Percentiles rank a stretch among this genome's conserved stretches.
Conservation (phyloP, 1,140 invertebrate species). For the Lutraria rhynchaena region DNA sequence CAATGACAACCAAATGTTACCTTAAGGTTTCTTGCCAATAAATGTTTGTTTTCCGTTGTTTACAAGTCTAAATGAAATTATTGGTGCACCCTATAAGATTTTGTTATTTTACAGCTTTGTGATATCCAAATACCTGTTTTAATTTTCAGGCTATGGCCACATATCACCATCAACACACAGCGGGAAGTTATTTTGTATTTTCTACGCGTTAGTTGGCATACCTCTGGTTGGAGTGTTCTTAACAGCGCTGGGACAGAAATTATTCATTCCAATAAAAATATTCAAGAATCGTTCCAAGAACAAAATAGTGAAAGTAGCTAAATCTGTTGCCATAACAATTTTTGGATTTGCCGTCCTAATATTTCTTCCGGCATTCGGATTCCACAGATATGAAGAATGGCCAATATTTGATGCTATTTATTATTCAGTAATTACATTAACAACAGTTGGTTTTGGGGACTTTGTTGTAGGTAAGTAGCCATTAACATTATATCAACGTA, state of each 20-base stretch:
- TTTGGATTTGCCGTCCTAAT: slow-evolving; percentile 34
- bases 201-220: slow-evolving; percentile 73
- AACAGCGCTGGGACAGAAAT: slow-evolving; percentile 62
- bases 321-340: slow-evolving; percentile 47
- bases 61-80: too few species aligned
- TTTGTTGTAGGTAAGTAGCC: slow-evolving; percentile 71
- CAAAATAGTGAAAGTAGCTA: slow-evolving; percentile 47
- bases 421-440: slow-evolving; percentile 72
- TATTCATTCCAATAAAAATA: slow-evolving; percentile 58
- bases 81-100: too few species aligned
- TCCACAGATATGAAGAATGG: slow-evolving; percentile 58
- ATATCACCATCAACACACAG: slow-evolving; percentile 66
- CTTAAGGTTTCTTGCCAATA: too few species aligned
- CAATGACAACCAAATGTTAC: too few species aligned
- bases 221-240: slow-evolving; percentile 64
- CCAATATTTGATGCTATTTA: slow-evolving; percentile 55
- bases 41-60: too few species aligned
- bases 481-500: too few species aligned
- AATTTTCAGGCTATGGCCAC: slow-evolving; percentile 72
- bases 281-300: slow-evolving; percentile 54
- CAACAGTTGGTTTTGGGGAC: slow-evolving; percentile 78
- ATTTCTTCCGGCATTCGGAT: slow-evolving; percentile 57
- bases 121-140: too few species aligned
- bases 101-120: too few species aligned
- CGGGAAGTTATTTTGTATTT: slow-evolving; percentile 68